Evolutionary conservation across 1,140 invertebrate genomes (phyloP), one percentile per base, ranked within the genome.

Genomic region (Trialeurodes vaporariorum): DNA sequence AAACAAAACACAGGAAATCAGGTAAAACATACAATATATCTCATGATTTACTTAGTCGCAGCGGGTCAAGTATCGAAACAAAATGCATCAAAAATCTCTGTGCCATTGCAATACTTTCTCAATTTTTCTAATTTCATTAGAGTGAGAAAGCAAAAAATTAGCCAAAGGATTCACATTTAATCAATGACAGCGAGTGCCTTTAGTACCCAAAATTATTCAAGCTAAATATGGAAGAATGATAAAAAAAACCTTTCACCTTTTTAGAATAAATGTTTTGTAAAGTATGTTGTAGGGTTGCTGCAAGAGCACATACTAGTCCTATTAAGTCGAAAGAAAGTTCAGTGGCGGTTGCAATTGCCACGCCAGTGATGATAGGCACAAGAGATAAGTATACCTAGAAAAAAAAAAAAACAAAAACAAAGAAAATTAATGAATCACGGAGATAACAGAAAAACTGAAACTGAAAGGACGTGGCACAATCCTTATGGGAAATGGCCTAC

Each of bases 181-280:
- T 58, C 49, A 58, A 12, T 58, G n/a, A 58, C 22, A 59, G n/a
- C 12, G 12, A 59, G 12, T 59, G 12, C 49, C n/a, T 13, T 13
- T 13, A 59, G n/a, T 58, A 58, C 12, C n/a, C 49, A 58, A 13
- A 13, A 58, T 58, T 58, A 58, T 58, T 58, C n/a, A 13, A 13
- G 49, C n/a, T 13, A n/a, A 58, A 58, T 58, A 58, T 58, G 49
- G 49, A 13, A 13, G n/a, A n/a, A n/a, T 13, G 49, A 61, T 23
- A 61, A 23, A 61, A 61, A 23, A n/a, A n/a, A n/a, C n/a, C 17
- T 49, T 17, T 26, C 68, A 93, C 93, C 83, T 96, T 96, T 82
- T 98, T 98, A 0, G 93, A 94, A 79, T 92, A 96, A 71, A 98
- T 95, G 77, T 97, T 94, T 78, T 95, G 91, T 69, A 96, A 81